Evolutionary conservation across 2,888 invertebrate species (phyloP).

Genomic region (Temnothorax ravouxi): DNA sequence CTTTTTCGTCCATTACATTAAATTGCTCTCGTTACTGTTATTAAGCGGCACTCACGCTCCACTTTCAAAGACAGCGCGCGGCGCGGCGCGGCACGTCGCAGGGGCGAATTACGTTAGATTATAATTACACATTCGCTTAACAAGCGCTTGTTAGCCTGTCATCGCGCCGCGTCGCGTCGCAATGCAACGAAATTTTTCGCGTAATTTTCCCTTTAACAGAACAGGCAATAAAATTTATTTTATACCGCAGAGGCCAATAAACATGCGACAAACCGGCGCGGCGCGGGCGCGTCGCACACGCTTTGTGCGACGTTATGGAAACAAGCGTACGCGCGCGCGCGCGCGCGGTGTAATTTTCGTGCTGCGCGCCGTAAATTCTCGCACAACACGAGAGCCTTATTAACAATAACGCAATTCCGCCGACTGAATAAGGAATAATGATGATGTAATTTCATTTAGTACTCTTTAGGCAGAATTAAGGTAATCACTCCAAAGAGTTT

Average conservation of each 20-base stretch:
- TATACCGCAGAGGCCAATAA: conserved; percentile 32
- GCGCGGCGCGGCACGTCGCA: conserved; percentile 9
- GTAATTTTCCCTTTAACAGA: conserved; percentile 39
- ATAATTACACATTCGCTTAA: conserved; percentile 56
- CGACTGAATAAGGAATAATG: conserved; percentile 23
- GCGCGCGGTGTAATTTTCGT: conserved; percentile 16
- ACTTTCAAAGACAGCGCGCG: conserved; percentile 48
- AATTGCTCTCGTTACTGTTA: conserved; percentile 54
- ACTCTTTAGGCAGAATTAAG: conserved; percentile 19
- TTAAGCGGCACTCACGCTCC: conserved; percentile 56
- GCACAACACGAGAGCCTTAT: conserved; percentile 25
- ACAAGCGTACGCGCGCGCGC: background rate
- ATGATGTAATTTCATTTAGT: conserved; percentile 31
- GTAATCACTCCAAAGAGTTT: conserved; percentile 38
- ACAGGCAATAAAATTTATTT: conserved; percentile 47
- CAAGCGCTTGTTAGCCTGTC: conserved; percentile 46
- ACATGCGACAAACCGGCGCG: conserved; percentile 24
- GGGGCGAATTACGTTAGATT: conserved; percentile 50
- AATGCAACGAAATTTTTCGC: conserved; percentile 25
- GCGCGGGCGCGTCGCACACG: background rate
- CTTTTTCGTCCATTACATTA: conserved; percentile 52
- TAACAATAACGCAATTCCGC: conserved; percentile 40
- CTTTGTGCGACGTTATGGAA: conserved; percentile 34
- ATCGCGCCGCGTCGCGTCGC: background rate
- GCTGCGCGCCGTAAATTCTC: background rate